Evolutionary conservation across 2,888 invertebrate species (phyloP).

Genomic region (Scotopteryx bipunctaria): DNA sequence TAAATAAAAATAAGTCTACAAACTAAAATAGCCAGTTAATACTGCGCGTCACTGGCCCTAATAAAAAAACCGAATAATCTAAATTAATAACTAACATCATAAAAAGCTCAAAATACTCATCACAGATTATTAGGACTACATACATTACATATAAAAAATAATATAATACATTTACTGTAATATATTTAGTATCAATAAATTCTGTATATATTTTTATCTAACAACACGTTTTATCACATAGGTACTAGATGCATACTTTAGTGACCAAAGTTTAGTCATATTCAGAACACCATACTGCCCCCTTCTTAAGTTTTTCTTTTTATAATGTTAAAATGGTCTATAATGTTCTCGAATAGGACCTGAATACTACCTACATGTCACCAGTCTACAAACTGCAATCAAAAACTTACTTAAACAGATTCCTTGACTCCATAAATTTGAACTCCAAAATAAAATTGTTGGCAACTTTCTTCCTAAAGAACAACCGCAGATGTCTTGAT

Average conservation of each 20-base stretch:
- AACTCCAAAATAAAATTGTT: conserved; percentile 21
- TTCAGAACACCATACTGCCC: not conserved
- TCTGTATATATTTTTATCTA: conserved; percentile 2
- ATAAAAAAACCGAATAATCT: not conserved
- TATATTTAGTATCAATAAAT: not conserved
- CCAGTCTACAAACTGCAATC: conserved; percentile 3
- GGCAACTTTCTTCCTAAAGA: conserved; percentile 18
- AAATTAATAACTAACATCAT: not conserved
- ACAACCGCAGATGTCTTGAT: conserved; percentile 22
- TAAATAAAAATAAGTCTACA: not conserved
- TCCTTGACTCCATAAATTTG: conserved; percentile 8
- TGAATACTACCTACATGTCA: not conserved
- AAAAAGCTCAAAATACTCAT: conserved; percentile 13
- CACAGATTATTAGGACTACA: conserved; percentile 16
- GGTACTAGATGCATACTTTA: no score
- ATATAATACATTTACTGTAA: not conserved
- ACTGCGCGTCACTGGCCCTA: not conserved
- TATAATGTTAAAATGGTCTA: not conserved
- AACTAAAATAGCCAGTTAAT: no score
- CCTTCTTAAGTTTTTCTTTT: not conserved
- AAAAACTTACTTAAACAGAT: conserved; percentile 9
- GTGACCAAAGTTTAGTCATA: no score
- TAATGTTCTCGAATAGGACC: not conserved
- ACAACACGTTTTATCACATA: conserved; percentile 12
- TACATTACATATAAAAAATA: conserved; percentile 1